Evolutionary conservation across 2,797 vertebrate species (phyloP).

Genomic region (Borostomias antarcticus): DNA sequence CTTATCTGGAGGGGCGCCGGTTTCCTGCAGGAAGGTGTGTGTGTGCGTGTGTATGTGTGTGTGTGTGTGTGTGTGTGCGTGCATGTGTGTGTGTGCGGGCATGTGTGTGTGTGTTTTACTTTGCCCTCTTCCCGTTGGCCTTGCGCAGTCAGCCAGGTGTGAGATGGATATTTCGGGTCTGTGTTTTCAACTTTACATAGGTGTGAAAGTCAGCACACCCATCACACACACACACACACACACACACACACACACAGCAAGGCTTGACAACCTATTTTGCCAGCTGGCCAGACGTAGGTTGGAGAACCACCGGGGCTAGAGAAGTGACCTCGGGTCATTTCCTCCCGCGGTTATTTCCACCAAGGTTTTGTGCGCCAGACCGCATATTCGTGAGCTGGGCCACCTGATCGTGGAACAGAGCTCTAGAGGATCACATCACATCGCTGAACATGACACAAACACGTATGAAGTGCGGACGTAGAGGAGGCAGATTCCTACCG

Average conservation of each 20-base stretch:
- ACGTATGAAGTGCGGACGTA: too few relatives aligned
- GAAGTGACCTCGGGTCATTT: too few relatives aligned
- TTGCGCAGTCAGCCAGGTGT: conserved; percentile 1
- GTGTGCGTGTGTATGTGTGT: conserved; percentile 5
- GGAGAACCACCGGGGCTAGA: too few relatives aligned
- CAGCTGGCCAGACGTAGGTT: too few relatives aligned
- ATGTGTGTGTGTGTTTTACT: neutral
- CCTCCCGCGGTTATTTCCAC: too few relatives aligned
- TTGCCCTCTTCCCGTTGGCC: conserved; percentile 23
- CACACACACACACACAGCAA: neutral
- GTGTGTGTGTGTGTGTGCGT: neutral
- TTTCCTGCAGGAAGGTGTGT: conserved; percentile 61
- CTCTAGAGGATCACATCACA: too few relatives aligned
- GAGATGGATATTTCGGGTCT: neutral
- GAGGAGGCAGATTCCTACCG: too few relatives aligned
- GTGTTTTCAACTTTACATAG: conserved; percentile 18
- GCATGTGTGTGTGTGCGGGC: neutral
- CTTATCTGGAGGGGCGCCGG: conserved; percentile 27
- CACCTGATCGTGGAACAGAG: too few relatives aligned
- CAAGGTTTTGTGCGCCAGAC: too few relatives aligned
- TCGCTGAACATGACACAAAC: too few relatives aligned
- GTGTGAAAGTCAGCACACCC: conserved; percentile 7
- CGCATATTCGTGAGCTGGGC: too few relatives aligned
- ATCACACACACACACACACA: neutral
- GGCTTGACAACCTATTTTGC: too few relatives aligned